phyloP scores from a whole-genome alignment of 1,140 invertebrate species.

The Nylanderia fulva region DNA sequence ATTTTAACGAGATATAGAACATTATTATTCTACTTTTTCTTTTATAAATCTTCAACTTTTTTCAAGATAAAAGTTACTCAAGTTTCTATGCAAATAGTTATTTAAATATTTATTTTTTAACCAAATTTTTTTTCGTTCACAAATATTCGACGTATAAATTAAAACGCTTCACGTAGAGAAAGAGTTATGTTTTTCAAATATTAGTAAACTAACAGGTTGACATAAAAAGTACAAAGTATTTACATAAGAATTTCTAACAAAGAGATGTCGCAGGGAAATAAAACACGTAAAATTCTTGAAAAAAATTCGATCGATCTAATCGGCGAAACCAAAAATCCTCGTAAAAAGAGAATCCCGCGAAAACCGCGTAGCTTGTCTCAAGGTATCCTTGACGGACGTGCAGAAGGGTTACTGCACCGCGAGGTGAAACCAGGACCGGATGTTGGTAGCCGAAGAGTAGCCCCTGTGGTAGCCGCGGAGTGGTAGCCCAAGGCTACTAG shows the following conservation, averaged over 20 bases:
- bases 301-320: slow-evolving; percentile 18
- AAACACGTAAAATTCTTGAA: not conserved
- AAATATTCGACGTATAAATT: too few species aligned
- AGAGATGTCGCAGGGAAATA: not conserved
- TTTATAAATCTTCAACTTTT: not conserved
- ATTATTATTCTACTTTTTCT: not conserved
- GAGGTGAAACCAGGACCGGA: slow-evolving; percentile 77
- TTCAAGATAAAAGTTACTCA: not conserved
- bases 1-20: not conserved
- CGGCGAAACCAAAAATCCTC: not conserved
- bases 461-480: slow-evolving; percentile 84
- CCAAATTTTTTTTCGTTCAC: not conserved
- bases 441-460: slow-evolving; percentile 85
- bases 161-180: too few species aligned
- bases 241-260: not conserved
- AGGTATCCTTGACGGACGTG: slow-evolving; percentile 67
- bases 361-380: slow-evolving; percentile 36
- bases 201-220: not conserved
- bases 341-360: slow-evolving; percentile 31
- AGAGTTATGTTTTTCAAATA: too few species aligned
- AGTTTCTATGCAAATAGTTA: not conserved
- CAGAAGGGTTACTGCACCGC: slow-evolving; percentile 69
- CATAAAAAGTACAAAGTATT: not conserved
- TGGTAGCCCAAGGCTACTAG: slow-evolving; percentile 86
- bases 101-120: not conserved